Percentiles rank a stretch among this genome's conserved stretches.
Evolutionary conservation across 64 coral and sea anemone genomes (phyloP).

Genomic region (Actinia tenebrosa): DNA sequence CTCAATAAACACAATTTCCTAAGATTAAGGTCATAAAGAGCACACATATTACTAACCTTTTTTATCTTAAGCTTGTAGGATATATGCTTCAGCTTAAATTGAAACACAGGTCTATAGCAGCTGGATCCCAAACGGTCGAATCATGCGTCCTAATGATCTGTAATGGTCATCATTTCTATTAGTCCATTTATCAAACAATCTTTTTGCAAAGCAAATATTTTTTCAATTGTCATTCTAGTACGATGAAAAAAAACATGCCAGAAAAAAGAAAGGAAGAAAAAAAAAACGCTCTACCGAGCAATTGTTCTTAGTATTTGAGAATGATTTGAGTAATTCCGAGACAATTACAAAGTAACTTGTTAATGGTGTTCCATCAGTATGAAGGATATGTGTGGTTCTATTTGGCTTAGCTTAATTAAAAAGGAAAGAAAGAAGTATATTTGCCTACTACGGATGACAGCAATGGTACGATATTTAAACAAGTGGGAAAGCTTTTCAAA

Average conservation of each 20-base stretch:
- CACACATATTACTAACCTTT: not conserved
- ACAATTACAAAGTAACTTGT: not conserved
- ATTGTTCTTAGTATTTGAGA: not conserved
- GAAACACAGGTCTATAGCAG: not conserved
- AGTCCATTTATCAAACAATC: not conserved
- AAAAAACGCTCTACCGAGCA: not conserved
- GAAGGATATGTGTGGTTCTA: not conserved
- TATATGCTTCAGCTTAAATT: not conserved
- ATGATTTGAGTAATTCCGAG: not conserved
- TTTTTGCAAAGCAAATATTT: not conserved
- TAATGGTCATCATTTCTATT: not conserved
- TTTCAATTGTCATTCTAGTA: slow-evolving; percentile 3
- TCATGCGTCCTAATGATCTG: not conserved
- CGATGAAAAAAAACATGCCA: not conserved
- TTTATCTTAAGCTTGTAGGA: not conserved
- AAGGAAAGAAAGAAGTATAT: not conserved
- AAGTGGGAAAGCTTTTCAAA: not conserved
- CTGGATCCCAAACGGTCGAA: not conserved
- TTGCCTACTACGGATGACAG: not conserved
- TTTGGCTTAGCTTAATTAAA: not conserved
- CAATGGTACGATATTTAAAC: slow-evolving; percentile 3
- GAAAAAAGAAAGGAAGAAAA: not conserved
- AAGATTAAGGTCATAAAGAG: too few species aligned
- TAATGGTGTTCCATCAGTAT: not conserved
- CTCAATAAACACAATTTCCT: too few species aligned